Percentiles rank a stretch among this genome's conserved stretches.
These are phyloP conservation scores for Limnodromus scolopaceus DNA, from an alignment of 2,797 vertebrate species.

Conservation along the genomic window DNA sequence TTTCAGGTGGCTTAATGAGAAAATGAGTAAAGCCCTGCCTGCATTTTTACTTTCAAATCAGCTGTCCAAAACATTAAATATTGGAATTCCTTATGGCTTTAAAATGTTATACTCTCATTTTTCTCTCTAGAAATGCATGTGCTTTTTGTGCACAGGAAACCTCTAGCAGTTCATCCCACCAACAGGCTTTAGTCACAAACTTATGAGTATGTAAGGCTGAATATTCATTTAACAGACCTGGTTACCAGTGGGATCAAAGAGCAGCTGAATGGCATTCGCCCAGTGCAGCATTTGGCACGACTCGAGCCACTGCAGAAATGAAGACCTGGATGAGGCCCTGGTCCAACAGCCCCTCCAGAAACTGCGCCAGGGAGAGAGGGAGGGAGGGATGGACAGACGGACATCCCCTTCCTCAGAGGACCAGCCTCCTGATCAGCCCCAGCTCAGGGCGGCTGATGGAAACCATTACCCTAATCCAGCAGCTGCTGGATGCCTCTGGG, in stretches of 20 bases:
- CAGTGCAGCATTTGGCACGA: accelerated
- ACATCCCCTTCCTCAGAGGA: neutral
- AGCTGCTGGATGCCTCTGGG: neutral
- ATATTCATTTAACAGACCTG: neutral
- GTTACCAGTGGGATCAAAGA: neutral
- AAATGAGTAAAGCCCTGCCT: neutral
- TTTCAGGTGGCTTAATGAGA: neutral
- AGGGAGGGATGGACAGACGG: neutral
- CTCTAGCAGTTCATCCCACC: neutral
- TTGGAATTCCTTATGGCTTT: neutral
- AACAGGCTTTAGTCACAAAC: neutral
- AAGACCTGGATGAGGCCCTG: neutral
- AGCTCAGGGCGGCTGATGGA: neutral
- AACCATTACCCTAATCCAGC: neutral
- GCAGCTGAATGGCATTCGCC: neutral
- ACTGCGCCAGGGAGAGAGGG: neutral
- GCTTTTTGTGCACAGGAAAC: neutral
- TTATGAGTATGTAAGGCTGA: neutral
- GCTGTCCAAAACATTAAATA: neutral
- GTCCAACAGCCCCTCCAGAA: accelerated
- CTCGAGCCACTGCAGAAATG: neutral
- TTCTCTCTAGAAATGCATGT: neutral
- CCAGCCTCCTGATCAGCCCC: neutral
- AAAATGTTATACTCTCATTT: neutral
- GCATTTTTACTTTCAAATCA: neutral